phyloP scores from a whole-genome alignment of 2,113 vertebrate species.

The Setophaga petechia region DNA sequence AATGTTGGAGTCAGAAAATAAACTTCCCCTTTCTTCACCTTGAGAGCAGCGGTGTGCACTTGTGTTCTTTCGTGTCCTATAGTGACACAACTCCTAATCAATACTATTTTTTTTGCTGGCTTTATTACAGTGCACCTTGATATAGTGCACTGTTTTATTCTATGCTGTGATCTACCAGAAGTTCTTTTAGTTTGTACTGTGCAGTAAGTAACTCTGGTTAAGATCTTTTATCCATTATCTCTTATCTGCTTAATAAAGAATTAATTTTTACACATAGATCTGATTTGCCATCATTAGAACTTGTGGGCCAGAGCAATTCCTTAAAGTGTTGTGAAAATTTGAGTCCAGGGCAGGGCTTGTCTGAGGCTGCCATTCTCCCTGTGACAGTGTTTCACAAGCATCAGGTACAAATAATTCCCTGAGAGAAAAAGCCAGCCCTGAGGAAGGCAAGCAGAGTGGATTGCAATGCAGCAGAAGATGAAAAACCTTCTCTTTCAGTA shows the following conservation, averaged over 20 bases:
- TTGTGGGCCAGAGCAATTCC: accelerated
- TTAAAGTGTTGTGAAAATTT: not conserved
- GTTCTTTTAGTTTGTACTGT: not conserved
- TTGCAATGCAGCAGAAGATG: not conserved
- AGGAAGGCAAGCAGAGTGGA: not conserved
- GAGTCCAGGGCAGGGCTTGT: not conserved
- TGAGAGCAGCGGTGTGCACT: too few relatives aligned
- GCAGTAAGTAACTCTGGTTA: not conserved
- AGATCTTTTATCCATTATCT: not conserved
- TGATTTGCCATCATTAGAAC: accelerated
- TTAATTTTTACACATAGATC: not conserved
- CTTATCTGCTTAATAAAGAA: not conserved
- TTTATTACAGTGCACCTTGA: not conserved
- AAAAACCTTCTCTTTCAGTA: not conserved
- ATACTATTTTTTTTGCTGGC: not conserved
- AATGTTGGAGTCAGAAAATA: too few relatives aligned
- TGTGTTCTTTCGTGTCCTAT: too few relatives aligned
- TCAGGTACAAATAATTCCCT: not conserved
- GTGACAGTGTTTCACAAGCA: not conserved
- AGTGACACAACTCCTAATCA: not conserved
- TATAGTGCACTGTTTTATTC: not conserved
- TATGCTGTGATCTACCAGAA: not conserved
- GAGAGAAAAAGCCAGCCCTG: not conserved
- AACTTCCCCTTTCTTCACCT: too few relatives aligned
- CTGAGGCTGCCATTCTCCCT: not conserved